Conservation (phyloP, 2,888 invertebrate species). For the Pseudococcus viburni region DNA sequence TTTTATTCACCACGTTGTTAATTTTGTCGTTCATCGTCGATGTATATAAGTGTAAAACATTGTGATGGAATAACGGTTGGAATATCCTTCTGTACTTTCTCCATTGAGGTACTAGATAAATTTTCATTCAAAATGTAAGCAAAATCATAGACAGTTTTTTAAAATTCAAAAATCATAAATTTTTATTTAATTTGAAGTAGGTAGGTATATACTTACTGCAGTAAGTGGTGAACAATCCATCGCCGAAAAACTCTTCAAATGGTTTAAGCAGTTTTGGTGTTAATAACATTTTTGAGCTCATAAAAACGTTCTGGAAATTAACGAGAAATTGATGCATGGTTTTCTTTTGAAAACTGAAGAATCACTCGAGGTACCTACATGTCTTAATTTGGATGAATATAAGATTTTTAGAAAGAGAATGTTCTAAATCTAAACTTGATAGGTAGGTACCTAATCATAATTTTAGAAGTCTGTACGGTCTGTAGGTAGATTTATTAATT, state of each 20-base stretch:
- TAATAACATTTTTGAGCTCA: conserved; percentile 40
- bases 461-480: no score
- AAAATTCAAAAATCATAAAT: no score
- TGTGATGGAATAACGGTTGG: neutral
- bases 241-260: conserved; percentile 23
- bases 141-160: no score
- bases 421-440: no score
- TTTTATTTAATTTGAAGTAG: no score
- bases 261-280: conserved; percentile 45
- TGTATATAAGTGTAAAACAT: neutral
- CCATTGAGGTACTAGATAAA: conserved; percentile 7
- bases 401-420: no score
- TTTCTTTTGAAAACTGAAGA: neutral
- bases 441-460: no score
- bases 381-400: no score
- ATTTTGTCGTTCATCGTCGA: neutral
- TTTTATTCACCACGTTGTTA: neutral
- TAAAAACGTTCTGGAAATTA: conserved; percentile 24
- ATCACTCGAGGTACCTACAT: no score
- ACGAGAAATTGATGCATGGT: neutral
- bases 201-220: neutral
- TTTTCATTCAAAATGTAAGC: no score
- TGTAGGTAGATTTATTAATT: no score
- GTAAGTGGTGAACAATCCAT: conserved; percentile 27
- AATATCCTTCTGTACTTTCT: conserved; percentile 11